Base-by-base conservation (phyloP, 2,888 invertebrate genomes). In the Netelia inedita region DNA sequence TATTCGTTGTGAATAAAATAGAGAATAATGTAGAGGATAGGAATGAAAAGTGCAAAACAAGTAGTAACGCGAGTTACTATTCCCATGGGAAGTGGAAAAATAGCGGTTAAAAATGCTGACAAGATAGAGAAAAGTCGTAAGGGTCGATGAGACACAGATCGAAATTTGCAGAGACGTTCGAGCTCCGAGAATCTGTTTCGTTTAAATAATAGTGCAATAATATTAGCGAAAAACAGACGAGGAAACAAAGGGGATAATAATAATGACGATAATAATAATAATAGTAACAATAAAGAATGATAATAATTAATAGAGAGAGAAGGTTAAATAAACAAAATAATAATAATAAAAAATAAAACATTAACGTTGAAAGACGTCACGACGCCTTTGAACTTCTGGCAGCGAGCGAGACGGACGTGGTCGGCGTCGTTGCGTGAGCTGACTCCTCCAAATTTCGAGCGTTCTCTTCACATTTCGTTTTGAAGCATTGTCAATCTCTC, bases 191-290 rank as follows among this genome's bases (percentile, higher is more conserved):
- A 65, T 57, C 59, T 61, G 50, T 68, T 41, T 59, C n/a, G n/a
- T 55, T 81, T 81, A 69, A 81, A 63, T 69, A 66, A 63, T 74
- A 79, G 55, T 50, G 65, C 75, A 85, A 86, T 85, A 79, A 69
- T 78, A 86, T 74, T 78, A 83, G 68, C 78, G 71, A 82, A 86
- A 74, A 66, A 78, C 63, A 35, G 21, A 19, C 23, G 19, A 57
- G 11, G 8, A 19, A 23, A 2, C 10, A 50, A 50, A 46, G 6
- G 35, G 35, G 35, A 50, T 50, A 50, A 79, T 71, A 76, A 73
- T 68, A 82, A 83, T 86, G 80, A 87, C 83, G 72, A 78, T 82
- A 69, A 81, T 79, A 73, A 82, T 80, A 73, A 43, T 43, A 76
- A 46, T 59, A 59, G 16, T 57, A 82, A 83, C 71, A 86, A 76